Base-by-base conservation (phyloP, 2,888 invertebrate genomes). In the Synanthedon formicaeformis region DNA sequence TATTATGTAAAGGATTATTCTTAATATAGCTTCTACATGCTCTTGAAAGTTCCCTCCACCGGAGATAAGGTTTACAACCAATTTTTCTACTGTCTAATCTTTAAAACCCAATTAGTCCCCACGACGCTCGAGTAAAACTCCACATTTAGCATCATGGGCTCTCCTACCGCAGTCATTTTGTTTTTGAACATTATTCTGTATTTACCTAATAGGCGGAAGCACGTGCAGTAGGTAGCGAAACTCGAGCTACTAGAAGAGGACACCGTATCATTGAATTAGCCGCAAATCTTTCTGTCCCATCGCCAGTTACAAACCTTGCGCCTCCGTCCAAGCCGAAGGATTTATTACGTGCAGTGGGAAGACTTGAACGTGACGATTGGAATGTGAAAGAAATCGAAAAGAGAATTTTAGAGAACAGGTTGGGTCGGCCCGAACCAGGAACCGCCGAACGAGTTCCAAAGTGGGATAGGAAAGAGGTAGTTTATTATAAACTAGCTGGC, bases 361-460 rank as follows among this genome's bases (percentile, higher is more conserved):
- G 94, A 82, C 94, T 96, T 60, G 96, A 96, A 71, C 92, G 93
- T 56, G 93, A 91, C 55, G 96, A 97, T 77, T 96, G 96, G 96
- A 96, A 96, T 78, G 92, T 96, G 41, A 93, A 94, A 62, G 93
- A 95, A 76, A 95, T 97, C 40, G 96, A 97, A 71, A 92, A 94
- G 73, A 96, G 96, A 80, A 96, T 96, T 40, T 89, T 91, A 65
- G 93, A 94, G 71, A 94, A 92, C 67, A 90, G 92, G 67, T 85
- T 92, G 71, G 92, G 92, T 40, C 88, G 91, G 65, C 89, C 90
- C 10, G 86, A 88, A 55, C 89, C 89, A 50, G 85, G 75, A 60
- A 85, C 89, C 5, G 92, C 92, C 54, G 94, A 94, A 66, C 93
- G 92, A 72, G 96, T 96, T 52, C 96, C 96, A 10, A 96, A 96